Conservation (phyloP, 2,797 vertebrate species). For the Pempheris klunzingeri region DNA sequence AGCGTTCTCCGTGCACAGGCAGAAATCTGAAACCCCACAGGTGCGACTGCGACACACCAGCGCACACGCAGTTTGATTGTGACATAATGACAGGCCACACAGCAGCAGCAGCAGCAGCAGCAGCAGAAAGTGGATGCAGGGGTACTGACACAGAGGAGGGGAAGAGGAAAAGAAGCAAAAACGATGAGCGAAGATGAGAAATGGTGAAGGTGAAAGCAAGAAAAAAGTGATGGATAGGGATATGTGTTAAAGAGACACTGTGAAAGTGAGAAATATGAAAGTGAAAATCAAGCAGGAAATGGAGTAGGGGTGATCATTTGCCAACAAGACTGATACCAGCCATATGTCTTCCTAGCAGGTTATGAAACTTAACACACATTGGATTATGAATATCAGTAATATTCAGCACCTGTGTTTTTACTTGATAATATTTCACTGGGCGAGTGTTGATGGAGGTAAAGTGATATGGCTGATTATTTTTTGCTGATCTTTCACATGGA, state of each 20-base stretch:
- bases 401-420: conserved; percentile 64
- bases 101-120: conserved; percentile 15
- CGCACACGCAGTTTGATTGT: conserved; percentile 32
- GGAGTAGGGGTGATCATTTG: conserved; percentile 55
- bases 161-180: conserved; percentile 19
- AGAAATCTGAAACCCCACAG: conserved; percentile 77
- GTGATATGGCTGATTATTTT: conserved; percentile 71
- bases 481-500: conserved; percentile 66
- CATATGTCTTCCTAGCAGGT: conserved; percentile 56
- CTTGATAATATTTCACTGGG: conserved; percentile 69
- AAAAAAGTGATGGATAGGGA: conserved; percentile 29
- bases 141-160: conserved; percentile 2
- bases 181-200: conserved; percentile 25
- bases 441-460: conserved; percentile 65
- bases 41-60: conserved; percentile 36
- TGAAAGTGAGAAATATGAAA: conserved; percentile 55
- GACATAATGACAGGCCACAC: conserved; percentile 37
- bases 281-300: conserved; percentile 59
- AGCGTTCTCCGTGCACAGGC: conserved; percentile 66
- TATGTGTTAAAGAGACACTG: conserved; percentile 46
- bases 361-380: conserved; percentile 62
- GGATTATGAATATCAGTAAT: conserved; percentile 59
- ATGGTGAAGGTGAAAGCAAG: conserved; percentile 31
- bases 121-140: conserved; percentile 34
- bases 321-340: conserved; percentile 49